A percentile compares a stretch with the other conserved stretches of the same genome.
phyloP scores from a whole-genome alignment of 2,113 vertebrate genomes.

The Zeus faber region DNA sequence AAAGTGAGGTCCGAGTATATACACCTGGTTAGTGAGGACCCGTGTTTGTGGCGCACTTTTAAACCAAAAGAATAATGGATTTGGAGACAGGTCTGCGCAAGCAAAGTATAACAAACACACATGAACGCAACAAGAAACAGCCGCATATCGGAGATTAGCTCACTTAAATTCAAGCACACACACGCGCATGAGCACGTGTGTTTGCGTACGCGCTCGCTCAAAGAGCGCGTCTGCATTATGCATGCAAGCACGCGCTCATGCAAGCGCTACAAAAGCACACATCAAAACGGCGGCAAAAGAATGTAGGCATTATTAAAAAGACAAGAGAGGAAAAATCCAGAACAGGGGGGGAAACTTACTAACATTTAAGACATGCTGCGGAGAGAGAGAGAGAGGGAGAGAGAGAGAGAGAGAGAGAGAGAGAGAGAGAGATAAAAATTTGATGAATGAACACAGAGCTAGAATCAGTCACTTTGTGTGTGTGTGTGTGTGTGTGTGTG shows the following conservation, averaged over 20 bases:
- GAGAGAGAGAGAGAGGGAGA: conserved; percentile 11
- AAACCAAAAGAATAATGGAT: conserved; percentile 1
- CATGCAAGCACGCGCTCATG: conserved; percentile 43
- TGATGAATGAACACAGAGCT: neutral
- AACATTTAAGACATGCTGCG: conserved; percentile 53
- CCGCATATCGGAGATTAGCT: neutral
- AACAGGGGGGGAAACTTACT: conserved; percentile 56
- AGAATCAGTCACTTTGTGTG: neutral
- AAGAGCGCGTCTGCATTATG: conserved; percentile 39
- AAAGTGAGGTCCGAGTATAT: too few species aligned
- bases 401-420: conserved; percentile 5
- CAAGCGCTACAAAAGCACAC: conserved; percentile 60
- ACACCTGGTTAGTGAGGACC: too few species aligned
- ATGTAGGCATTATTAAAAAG: conserved; percentile 67
- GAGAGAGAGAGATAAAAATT: neutral
- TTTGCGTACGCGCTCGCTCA: neutral
- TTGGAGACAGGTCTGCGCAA: neutral
- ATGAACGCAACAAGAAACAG: neutral
- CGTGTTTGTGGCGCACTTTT: too few species aligned
- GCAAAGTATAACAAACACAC: too few species aligned
- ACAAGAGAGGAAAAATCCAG: conserved; percentile 55
- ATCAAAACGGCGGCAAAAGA: conserved; percentile 59
- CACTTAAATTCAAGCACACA: too few species aligned
- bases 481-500: neutral
- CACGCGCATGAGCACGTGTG: neutral